phyloP scores from a whole-genome alignment of 1,140 invertebrate genomes.

The Sycobia sp. region DNA sequence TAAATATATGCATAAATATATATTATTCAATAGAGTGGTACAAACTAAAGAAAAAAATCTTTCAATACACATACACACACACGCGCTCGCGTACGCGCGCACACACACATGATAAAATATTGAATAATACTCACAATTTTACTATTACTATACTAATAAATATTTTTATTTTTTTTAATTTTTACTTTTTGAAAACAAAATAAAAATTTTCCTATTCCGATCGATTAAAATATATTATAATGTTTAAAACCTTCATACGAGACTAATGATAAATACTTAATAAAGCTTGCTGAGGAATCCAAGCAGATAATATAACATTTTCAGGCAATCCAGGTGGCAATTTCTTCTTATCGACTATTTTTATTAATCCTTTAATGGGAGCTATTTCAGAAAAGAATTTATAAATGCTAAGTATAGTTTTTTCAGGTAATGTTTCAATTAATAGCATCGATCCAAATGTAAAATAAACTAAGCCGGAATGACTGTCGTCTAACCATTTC shows the following conservation, averaged over 20 bases:
- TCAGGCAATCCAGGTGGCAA: conserved; percentile 52
- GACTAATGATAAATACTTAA: conserved; percentile 63
- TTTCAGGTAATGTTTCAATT: conserved; percentile 62
- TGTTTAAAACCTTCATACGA: too few relatives aligned
- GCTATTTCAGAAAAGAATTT: conserved; percentile 37
- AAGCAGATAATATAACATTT: conserved; percentile 66
- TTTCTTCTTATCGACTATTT: conserved; percentile 39
- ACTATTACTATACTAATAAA: too few relatives aligned
- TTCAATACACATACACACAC: too few relatives aligned
- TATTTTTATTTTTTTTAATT: too few relatives aligned
- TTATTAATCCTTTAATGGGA: conserved; percentile 40
- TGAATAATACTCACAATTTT: too few relatives aligned
- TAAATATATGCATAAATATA: too few relatives aligned
- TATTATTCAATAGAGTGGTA: too few relatives aligned
- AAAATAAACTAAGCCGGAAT: conserved; percentile 72
- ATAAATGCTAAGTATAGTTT: conserved; percentile 49
- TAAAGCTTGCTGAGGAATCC: conserved; percentile 69
- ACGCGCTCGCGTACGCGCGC: too few relatives aligned
- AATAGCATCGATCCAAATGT: conserved; percentile 72
- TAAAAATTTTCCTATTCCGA: too few relatives aligned
- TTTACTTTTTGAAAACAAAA: too few relatives aligned
- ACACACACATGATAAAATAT: too few relatives aligned
- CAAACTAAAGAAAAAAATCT: too few relatives aligned
- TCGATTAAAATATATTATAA: neutral
- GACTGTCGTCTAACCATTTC: conserved; percentile 68